Conservation (phyloP, 2,888 invertebrate genomes). For the Ecliptopera silaceata region DNA sequence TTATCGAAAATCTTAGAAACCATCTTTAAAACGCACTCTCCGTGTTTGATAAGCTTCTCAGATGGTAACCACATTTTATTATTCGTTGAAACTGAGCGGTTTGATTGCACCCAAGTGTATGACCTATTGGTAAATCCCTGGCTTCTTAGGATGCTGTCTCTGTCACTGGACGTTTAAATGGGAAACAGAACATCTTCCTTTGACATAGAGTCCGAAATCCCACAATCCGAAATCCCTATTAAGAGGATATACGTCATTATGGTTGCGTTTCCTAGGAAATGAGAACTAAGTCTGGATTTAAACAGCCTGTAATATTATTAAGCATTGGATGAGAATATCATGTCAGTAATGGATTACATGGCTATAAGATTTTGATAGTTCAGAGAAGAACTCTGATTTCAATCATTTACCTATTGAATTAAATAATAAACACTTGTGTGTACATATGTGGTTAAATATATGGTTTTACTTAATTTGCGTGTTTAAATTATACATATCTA, state of each 20-base stretch:
- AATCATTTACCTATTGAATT: no score
- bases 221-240: background rate
- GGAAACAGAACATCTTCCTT: background rate
- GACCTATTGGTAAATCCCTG: conserved; percentile 6
- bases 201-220: background rate
- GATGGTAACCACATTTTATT: conserved; percentile 22
- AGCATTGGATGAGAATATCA: conserved; percentile 1
- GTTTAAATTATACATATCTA: no score
- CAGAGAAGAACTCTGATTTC: background rate
- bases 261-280: background rate
- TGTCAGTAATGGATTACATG: conserved; percentile 4
- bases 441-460: no score
- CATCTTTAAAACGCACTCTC: background rate
- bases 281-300: background rate
- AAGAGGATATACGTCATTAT: background rate
- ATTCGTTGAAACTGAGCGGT: conserved; percentile 16
- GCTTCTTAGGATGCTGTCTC: background rate
- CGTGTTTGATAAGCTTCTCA: background rate
- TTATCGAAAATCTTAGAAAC: conserved; percentile 4
- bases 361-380: background rate
- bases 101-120: conserved; percentile 13
- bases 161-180: background rate
- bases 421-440: no score
- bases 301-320: conserved; percentile 18
- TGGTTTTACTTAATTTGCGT: no score